phyloP scores from a whole-genome alignment of 2,888 invertebrate genomes.

The Metacarcinus magister region DNA sequence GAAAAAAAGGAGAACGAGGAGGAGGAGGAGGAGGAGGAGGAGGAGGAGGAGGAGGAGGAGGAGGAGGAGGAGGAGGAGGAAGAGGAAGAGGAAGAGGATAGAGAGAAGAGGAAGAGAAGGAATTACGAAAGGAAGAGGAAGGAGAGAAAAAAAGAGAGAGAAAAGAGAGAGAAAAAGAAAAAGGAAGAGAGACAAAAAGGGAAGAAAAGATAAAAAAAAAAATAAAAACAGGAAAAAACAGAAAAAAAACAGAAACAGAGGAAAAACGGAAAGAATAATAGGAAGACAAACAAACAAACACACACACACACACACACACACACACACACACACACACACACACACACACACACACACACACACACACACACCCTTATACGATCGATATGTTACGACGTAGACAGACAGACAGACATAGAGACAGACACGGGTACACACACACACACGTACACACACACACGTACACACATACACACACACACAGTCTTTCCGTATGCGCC shows the following conservation, averaged over 20 bases:
- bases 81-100: neutral
- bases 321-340: no score
- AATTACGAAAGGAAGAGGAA: neutral
- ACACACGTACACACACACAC: slow-evolving; percentile 55
- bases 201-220: neutral
- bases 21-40: no score
- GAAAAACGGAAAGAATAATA: no score
- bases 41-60: no score
- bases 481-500: neutral
- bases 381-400: slow-evolving; percentile 6
- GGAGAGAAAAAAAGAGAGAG: neutral
- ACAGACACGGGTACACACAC: slow-evolving; percentile 46
- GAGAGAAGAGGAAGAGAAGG: neutral
- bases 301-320: no score
- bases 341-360: slow-evolving; percentile 62
- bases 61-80: neutral
- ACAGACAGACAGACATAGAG: neutral
- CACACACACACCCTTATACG: slow-evolving; percentile 43
- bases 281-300: no score
- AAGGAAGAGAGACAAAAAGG: neutral
- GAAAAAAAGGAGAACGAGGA: no score
- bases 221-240: no score
- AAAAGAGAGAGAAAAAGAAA: neutral
- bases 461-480: neutral
- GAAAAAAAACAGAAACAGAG: no score